Evolutionary conservation across 1,140 invertebrate species (phyloP).

Genomic region (Adelges cooleyi): DNA sequence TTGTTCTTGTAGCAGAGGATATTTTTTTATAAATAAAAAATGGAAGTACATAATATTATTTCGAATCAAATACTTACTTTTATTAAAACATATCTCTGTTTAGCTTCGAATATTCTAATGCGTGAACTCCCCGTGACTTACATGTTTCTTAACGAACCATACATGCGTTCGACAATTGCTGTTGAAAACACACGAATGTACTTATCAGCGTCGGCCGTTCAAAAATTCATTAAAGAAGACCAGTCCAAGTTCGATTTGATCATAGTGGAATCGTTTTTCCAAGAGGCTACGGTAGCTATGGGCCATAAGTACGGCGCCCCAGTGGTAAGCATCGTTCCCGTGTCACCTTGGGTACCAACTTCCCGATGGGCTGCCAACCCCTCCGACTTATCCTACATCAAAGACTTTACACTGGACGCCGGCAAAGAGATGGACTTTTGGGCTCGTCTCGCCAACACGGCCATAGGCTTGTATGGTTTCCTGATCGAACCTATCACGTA

Average conservation of each 20-base stretch:
- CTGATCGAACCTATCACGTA: neutral
- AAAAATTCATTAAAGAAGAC: conserved; percentile 7
- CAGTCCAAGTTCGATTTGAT: conserved; percentile 31
- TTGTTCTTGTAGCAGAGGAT: too few relatives aligned
- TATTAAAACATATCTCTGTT: too few relatives aligned
- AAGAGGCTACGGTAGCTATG: conserved; percentile 32
- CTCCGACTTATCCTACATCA: conserved; percentile 16
- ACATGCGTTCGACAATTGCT: neutral
- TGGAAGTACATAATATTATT: too few relatives aligned
- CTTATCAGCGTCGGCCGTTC: neutral
- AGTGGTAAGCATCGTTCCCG: neutral
- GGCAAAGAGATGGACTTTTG: conserved; percentile 16
- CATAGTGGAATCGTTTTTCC: conserved; percentile 31
- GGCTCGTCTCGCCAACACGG: neutral
- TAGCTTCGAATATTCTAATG: neutral
- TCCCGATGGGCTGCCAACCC: conserved; percentile 12
- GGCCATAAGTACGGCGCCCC: conserved; percentile 33
- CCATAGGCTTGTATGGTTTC: neutral
- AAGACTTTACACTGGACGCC: conserved; percentile 11
- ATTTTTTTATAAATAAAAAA: too few relatives aligned
- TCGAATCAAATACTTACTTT: too few relatives aligned
- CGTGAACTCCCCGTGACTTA: neutral
- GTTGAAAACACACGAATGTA: neutral
- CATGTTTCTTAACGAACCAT: neutral
- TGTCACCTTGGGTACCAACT: neutral